Percentiles rank a stretch among this genome's conserved stretches.
phyloP scores from a whole-genome alignment of 2,113 vertebrate genomes.

The Amia ocellicauda region DNA sequence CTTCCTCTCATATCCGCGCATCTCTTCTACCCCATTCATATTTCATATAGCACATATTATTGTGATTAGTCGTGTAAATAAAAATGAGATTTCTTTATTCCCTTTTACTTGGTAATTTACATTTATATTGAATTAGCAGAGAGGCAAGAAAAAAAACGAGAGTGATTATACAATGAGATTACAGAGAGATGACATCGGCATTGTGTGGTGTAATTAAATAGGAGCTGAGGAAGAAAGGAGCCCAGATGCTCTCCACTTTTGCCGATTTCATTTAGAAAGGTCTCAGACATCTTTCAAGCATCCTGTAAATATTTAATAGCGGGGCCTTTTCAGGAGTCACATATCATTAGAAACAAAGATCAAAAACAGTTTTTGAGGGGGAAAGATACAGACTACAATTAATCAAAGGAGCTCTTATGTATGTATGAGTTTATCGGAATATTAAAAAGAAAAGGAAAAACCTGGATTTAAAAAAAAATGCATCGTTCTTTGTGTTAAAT shows the following conservation, averaged over 20 bases:
- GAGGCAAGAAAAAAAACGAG: constrained; percentile 30
- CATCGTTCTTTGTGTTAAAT: too few species aligned
- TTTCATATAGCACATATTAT: constrained; percentile 57
- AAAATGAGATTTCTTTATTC: constrained; percentile 69
- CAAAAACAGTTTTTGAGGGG: constrained; percentile 22
- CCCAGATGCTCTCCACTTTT: constrained; percentile 59
- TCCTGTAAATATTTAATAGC: constrained; percentile 29
- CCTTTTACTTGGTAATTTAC: constrained; percentile 68
- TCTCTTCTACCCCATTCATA: constrained; percentile 40
- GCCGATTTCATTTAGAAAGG: constrained; percentile 47
- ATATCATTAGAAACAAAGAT: constrained; percentile 29
- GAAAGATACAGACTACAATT: too few species aligned
- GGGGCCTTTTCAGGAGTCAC: constrained; percentile 35
- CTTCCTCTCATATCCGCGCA: constrained; percentile 24
- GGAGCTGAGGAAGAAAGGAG: constrained; percentile 54
- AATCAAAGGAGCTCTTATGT: too few species aligned
- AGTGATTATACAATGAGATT: constrained; percentile 66
- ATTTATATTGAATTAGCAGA: constrained; percentile 77
- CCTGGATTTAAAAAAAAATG: too few species aligned
- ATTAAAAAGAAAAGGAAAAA: too few species aligned
- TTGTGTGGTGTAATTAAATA: constrained; percentile 74
- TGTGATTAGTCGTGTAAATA: constrained; percentile 75
- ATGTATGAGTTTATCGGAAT: too few species aligned
- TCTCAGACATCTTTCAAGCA: constrained; percentile 33
- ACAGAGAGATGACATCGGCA: constrained; percentile 63